Evolutionary conservation across 2,797 vertebrate species (phyloP).

Genomic region (Pelochelys cantorii): DNA sequence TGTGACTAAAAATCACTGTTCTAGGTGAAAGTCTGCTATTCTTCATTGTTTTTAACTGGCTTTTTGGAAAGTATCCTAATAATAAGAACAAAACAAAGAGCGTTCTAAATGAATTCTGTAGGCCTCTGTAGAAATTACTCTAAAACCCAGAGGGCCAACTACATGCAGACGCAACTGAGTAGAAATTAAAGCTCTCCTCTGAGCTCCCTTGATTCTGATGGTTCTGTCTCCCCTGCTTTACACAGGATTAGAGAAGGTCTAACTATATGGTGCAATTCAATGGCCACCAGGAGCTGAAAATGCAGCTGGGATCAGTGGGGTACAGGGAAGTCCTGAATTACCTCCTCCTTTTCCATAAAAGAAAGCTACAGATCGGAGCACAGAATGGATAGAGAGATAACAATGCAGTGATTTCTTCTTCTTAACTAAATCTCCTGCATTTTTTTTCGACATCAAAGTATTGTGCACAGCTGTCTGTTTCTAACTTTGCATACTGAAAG

Average conservation of each 20-base stretch:
- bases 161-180: not conserved
- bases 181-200: not conserved
- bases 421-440: not conserved
- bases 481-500: not conserved
- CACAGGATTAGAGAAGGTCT: not conserved
- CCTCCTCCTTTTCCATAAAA: not conserved
- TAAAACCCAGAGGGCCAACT: not conserved
- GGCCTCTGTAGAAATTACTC: not conserved
- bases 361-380: constrained; percentile 19
- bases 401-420: constrained; percentile 2
- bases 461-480: not conserved
- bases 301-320: not conserved
- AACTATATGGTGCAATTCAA: not conserved
- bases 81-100: not conserved
- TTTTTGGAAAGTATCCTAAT: not conserved
- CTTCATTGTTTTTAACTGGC: constrained; percentile 18
- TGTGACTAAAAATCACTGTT: no score
- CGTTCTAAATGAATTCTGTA: not conserved
- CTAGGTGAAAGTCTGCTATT: constrained; percentile 8
- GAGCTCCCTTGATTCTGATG: not conserved
- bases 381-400: not conserved
- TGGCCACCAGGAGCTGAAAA: not conserved
- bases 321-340: not conserved
- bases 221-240: not conserved
- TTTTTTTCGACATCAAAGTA: not conserved